These are phyloP conservation scores for Eristalinus aeneus DNA, from an alignment of 2,888 invertebrate genomes.

Conservation along the genomic window DNA sequence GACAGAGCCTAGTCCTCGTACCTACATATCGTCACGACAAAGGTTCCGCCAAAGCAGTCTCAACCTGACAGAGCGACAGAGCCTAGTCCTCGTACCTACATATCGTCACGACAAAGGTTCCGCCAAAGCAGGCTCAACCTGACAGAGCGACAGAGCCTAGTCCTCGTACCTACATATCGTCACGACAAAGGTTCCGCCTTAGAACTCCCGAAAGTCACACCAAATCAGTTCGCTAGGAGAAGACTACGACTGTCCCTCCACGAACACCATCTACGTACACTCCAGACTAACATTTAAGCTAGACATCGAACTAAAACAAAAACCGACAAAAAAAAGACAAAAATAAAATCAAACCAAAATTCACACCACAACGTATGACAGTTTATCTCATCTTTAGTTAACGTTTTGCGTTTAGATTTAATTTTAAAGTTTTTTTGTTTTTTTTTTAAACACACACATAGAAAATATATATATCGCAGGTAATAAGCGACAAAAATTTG, in stretches of 20 bases:
- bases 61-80: too few relatives aligned
- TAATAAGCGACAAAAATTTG: slow-evolving; percentile 53
- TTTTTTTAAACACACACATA: slow-evolving; percentile 44
- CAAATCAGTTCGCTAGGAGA: neutral
- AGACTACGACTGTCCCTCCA: neutral
- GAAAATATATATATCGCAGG: slow-evolving; percentile 53
- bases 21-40: too few relatives aligned
- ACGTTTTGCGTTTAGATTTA: slow-evolving; percentile 36
- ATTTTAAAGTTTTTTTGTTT: neutral
- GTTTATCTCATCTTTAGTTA: slow-evolving; percentile 40
- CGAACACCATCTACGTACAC: neutral
- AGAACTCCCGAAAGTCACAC: too few relatives aligned
- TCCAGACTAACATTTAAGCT: neutral
- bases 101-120: too few relatives aligned
- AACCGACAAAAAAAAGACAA: neutral
- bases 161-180: too few relatives aligned
- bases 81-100: too few relatives aligned
- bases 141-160: too few relatives aligned
- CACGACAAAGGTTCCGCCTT: too few relatives aligned
- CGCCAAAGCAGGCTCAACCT: too few relatives aligned
- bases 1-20: too few relatives aligned
- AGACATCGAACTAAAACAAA: neutral
- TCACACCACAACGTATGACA: slow-evolving; percentile 11
- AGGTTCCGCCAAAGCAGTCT: too few relatives aligned
- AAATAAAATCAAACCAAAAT: neutral